Conservation (phyloP, 2,113 vertebrate genomes). For the Tylochromis polylepis region DNA sequence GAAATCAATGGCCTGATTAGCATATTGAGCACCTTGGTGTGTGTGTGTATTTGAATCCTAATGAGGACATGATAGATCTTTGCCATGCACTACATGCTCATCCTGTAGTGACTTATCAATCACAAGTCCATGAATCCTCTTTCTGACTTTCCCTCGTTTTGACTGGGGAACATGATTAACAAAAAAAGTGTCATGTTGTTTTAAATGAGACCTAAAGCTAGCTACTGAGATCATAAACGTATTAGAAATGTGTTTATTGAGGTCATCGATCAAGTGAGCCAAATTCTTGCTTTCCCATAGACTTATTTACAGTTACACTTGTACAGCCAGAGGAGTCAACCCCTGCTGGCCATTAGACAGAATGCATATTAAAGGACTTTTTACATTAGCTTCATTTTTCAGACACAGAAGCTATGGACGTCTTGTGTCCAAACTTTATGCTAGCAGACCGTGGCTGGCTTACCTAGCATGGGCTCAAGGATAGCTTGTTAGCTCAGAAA, state of each 20-base stretch:
- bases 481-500: background rate
- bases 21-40: background rate
- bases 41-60: background rate
- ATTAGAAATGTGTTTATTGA: background rate
- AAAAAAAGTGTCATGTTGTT: rapidly evolving
- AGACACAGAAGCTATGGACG: background rate
- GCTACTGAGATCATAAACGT: background rate
- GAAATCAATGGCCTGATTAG: background rate
- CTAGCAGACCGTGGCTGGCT: background rate
- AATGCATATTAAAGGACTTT: background rate
- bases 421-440: background rate
- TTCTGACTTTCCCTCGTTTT: background rate
- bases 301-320: background rate
- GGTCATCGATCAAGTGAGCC: rapidly evolving
- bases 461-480: background rate
- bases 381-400: background rate
- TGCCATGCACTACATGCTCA: background rate
- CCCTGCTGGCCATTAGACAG: rapidly evolving
- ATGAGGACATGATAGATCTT: background rate
- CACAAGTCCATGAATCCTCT: too few species aligned
- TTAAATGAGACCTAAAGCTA: background rate
- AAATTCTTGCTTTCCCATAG: background rate
- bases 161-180: background rate
- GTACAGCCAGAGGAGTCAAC: background rate
- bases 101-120: background rate